Evolutionary conservation across 2,888 invertebrate genomes (phyloP).

Genomic region (Ichneumoninae sp.): DNA sequence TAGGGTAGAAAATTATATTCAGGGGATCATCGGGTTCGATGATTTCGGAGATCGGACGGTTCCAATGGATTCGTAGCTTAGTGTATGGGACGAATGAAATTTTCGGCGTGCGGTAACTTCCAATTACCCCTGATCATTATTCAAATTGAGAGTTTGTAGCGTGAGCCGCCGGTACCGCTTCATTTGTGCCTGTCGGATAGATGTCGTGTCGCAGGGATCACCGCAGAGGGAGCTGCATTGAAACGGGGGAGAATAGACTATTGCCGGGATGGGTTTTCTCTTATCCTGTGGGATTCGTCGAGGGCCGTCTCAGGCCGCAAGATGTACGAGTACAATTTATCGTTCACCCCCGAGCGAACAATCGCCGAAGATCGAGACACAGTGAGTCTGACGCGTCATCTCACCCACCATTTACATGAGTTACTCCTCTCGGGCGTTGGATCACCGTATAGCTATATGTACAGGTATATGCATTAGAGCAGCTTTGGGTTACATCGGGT

Average conservation of each 20-base stretch:
- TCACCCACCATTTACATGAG: slow-evolving; percentile 29
- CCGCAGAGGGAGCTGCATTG: slow-evolving; percentile 28
- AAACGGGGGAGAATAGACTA: slow-evolving; percentile 19
- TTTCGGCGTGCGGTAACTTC: neutral
- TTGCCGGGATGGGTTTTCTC: slow-evolving; percentile 48
- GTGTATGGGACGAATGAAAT: neutral
- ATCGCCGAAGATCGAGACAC: slow-evolving; percentile 53
- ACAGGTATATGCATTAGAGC: neutral
- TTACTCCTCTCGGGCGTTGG: neutral
- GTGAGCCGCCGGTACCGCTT: neutral
- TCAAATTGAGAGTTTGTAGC: slow-evolving; percentile 12
- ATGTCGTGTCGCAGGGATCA: slow-evolving; percentile 49
- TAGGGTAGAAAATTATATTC: neutral
- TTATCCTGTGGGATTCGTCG: slow-evolving; percentile 12
- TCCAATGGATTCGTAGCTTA: neutral
- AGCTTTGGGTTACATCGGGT: neutral
- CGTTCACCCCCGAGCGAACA: slow-evolving; percentile 55
- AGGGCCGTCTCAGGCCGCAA: slow-evolving; percentile 43
- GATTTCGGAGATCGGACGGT: neutral
- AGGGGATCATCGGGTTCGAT: neutral
- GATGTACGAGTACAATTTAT: slow-evolving; percentile 64
- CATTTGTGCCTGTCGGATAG: slow-evolving; percentile 51
- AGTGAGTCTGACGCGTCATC: slow-evolving; percentile 4
- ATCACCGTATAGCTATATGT: neutral
- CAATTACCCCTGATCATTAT: slow-evolving; percentile 44